These are phyloP conservation scores for Spermophilus dauricus DNA, from an alignment of 2,113 vertebrate species.

Conservation along the genomic window DNA sequence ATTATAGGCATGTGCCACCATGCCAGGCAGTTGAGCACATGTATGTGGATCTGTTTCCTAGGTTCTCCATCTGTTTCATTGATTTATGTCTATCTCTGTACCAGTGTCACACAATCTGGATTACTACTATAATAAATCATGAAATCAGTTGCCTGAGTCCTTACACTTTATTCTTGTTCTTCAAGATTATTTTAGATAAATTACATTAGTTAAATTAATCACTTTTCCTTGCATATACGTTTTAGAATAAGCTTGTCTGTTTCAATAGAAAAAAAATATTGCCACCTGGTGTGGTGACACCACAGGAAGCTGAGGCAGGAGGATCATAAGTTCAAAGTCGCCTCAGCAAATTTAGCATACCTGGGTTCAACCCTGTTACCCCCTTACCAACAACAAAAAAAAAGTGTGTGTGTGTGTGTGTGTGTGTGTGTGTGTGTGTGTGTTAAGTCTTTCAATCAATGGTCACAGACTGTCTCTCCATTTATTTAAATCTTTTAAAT, in stretches of 20 bases:
- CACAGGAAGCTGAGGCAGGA: no score
- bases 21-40: no score
- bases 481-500: not conserved
- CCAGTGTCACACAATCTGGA: not conserved
- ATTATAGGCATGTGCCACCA: no score
- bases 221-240: slow-evolving; percentile 23
- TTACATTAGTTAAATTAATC: not conserved
- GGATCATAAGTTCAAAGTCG: no score
- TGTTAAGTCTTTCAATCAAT: not conserved
- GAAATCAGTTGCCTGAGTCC: not conserved
- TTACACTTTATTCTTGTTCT: slow-evolving; percentile 15
- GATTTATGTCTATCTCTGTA: not conserved
- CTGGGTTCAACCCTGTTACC: no score
- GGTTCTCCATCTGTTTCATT: not conserved
- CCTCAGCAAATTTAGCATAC: no score
- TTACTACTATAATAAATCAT: slow-evolving; percentile 14
- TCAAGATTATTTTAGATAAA: slow-evolving; percentile 33
- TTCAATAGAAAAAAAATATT: not conserved
- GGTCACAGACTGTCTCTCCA: no score
- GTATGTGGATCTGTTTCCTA: slow-evolving; percentile 8
- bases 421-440: no score
- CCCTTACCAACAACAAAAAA: no score
- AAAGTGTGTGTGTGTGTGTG: no score
- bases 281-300: no score
- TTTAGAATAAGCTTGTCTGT: slow-evolving; percentile 2